Percentiles rank a stretch among this genome's conserved stretches.
Conservation (phyloP, 2,888 invertebrate species). For the Tuberolachnus salignus region DNA sequence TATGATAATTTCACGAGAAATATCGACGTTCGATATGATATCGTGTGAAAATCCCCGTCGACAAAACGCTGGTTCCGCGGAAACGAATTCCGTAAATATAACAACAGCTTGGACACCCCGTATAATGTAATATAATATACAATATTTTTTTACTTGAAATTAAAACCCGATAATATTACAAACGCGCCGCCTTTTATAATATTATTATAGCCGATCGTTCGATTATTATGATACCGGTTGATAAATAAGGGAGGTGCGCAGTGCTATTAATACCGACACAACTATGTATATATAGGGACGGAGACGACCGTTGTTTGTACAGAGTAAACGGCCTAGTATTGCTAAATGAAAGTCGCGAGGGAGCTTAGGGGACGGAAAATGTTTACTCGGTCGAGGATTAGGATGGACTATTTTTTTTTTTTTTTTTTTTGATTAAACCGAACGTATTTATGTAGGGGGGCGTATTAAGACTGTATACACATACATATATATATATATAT, state of each 20-base stretch:
- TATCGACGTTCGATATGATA: no score
- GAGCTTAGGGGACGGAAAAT: conserved; percentile 44
- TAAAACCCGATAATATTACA: no score
- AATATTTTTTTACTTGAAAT: no score
- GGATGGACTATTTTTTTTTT: conserved; percentile 32
- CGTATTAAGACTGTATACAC: background rate
- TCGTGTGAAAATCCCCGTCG: no score
- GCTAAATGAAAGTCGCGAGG: conserved; percentile 50
- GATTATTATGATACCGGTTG: conserved; percentile 21
- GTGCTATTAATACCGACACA: conserved; percentile 34
- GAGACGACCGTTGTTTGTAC: conserved; percentile 39
- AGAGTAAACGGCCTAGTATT: conserved; percentile 43
- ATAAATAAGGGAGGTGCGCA: conserved; percentile 42
- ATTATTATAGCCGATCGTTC: no score
- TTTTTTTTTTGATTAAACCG: conserved; percentile 41
- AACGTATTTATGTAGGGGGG: conserved; percentile 38
- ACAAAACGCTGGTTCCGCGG: no score
- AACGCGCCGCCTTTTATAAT: no score
- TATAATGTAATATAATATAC: no score
- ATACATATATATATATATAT: background rate
- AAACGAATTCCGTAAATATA: no score
- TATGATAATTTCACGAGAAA: no score
- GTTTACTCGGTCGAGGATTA: conserved; percentile 54
- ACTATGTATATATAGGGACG: background rate
- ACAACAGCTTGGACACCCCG: no score